Evolutionary conservation across 2,797 vertebrate genomes (phyloP), one percentile per base, ranked within the genome.

Genomic region (Spea hammondii): DNA sequence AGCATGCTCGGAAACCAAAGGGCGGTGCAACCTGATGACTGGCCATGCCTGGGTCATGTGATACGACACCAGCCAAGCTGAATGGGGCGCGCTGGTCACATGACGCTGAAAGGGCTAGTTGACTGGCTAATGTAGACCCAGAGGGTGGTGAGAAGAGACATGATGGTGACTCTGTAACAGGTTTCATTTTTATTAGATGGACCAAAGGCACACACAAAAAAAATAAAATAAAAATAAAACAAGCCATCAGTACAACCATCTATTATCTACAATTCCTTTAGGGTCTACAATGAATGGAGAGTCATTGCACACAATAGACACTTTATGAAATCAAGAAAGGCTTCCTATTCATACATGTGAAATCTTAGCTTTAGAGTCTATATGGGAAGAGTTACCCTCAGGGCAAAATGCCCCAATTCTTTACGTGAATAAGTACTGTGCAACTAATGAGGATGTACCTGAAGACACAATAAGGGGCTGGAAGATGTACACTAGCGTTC

Each of bases 151-250:
- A 99, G 96, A 95, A 98, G 97, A 99, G 96, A 97, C 96, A 95
- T 97, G 96, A 96, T 97, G 97, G 95, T 96, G 97, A 97, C 97
- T 99, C 97, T 99, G 97, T 94, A 99, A 99, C 94, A 97, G 97
- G 97, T 93, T 97, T 99, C 96, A 98, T 95, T 96, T 98, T 99
- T 97, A 98, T 99, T 98, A 96, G 91, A 97, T 95, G 95, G 92
- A 95, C 91, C 92, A 96, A 96, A 94, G 96, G 95, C 92, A 94
- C 93, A 89, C 92, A 93, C 94, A 89, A 91, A 94, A 93, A 94
- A 92, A 92, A 95, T 94, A 95, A 93, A 94, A 93, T 89, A 92
- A 93, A 95, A 89, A 90, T 92, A 93, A 95, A 94, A 96, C 90
- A 94, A 91, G 91, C 93, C 92, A 94, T 94, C 92, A 93, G 92